phyloP scores from a whole-genome alignment of 2,113 vertebrate species.

The Dicrurus megarhynchus region DNA sequence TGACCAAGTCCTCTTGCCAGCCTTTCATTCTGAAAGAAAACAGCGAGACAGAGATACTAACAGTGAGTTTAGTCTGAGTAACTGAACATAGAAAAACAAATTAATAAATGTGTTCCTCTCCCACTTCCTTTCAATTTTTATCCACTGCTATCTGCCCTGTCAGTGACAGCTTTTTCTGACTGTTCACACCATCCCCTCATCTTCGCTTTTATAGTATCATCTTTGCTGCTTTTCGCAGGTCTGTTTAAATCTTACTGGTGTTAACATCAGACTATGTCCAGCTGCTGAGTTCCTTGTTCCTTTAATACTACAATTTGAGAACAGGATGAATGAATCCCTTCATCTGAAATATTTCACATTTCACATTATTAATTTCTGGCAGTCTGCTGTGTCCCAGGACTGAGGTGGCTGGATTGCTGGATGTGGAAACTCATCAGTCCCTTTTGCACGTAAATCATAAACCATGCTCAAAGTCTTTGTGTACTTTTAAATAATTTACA shows the following conservation, averaged over 20 bases:
- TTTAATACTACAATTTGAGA: neutral
- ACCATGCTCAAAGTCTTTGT: neutral
- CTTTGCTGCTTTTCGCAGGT: neutral
- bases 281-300: neutral
- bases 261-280: neutral
- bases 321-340: neutral
- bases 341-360: neutral
- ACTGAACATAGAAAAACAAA: neutral
- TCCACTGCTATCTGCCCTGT: neutral
- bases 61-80: neutral
- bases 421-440: neutral
- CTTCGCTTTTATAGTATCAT: neutral
- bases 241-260: neutral
- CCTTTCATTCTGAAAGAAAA: neutral
- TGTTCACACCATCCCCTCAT: too few relatives aligned
- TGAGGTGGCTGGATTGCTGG: neutral
- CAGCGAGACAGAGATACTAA: neutral
- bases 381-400: neutral
- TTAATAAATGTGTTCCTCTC: accelerated
- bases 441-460: neutral
- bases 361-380: neutral
- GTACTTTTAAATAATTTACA: neutral
- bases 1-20: neutral
- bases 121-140: neutral
- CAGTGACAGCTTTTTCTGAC: neutral